Evolutionary conservation across 64 coral and sea anemone genomes (phyloP), one percentile per base, ranked within the genome.

Genomic region (Stichodactyla mertensii): DNA sequence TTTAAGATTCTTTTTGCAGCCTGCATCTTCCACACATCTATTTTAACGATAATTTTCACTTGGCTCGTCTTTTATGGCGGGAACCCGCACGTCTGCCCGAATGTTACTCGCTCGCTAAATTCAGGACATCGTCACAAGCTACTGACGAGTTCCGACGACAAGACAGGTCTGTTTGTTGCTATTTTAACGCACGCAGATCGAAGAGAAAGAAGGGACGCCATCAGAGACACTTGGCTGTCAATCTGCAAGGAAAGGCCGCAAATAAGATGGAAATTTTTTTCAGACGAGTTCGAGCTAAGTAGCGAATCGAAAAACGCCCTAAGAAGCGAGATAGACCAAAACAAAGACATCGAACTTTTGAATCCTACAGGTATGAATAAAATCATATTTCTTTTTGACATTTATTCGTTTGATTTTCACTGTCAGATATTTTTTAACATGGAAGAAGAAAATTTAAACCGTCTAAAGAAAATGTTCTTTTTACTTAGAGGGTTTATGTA

Each of bases 181-280:
- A 80, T 98, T 52, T 64, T 98, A 13, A 90, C 70, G 22, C 96
- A 98, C 77, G 78, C 92, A 11, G 85, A 64, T 23, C 67, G 90
- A 56, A 79, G 14, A 67, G 79, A 52, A 45, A 80, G 96, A 88
- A 71, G 96, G 31, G 87, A 98, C 52, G 90, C 92, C 4, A 90
- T 98, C 51, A 84, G 96, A 55, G 90, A 84, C 19, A 94, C 93
- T 0, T 98, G 96, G 96, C 85, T 94, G 77, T 79, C 86, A 11
- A 57, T 52, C 7, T 97, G 95, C 59, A 89, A 82, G 52, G 89
- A 84, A 69, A 28, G 56, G 7, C 16, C 18, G 10, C 84, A 90
- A 24, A 86, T 89, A 6, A 62, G 20, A 54, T 98, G 93, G 55
- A 84, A 59, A 4, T 98, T 98, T 55, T 98, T 98, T 57, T 92